These are phyloP conservation scores for Crocodylus rhombifer DNA, from an alignment of 2,797 vertebrate genomes.

Conservation along the genomic window DNA sequence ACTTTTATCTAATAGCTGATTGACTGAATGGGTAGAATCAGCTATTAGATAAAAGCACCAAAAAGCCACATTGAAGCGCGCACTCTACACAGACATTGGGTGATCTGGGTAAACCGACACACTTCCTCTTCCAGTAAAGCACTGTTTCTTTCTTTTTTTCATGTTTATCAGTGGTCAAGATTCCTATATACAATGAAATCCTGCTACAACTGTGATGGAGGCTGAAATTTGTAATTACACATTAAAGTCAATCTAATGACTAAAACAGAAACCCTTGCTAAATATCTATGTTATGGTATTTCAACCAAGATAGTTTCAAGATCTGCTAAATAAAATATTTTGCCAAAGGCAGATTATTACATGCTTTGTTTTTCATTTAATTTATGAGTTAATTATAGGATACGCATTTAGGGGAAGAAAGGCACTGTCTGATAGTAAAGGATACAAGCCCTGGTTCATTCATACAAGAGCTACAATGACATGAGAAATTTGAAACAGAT, in stretches of 20 bases:
- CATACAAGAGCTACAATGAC: background rate
- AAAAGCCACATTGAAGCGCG: too few species aligned
- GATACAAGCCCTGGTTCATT: background rate
- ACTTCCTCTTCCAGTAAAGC: too few species aligned
- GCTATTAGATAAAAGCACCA: too few species aligned
- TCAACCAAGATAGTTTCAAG: background rate
- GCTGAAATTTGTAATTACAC: background rate
- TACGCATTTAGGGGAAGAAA: too few species aligned
- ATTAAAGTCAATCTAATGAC: background rate
- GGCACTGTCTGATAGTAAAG: too few species aligned
- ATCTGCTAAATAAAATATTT: background rate
- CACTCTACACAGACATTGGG: too few species aligned
- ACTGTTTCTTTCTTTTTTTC: too few species aligned
- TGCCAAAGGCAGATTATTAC: background rate
- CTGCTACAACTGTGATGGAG: background rate
- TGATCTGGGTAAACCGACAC: too few species aligned
- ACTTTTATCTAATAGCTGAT: too few species aligned
- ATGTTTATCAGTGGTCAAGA: too few species aligned
- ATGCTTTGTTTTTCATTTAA: background rate
- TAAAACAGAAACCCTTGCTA: background rate
- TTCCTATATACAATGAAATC: background rate
- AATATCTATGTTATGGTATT: background rate
- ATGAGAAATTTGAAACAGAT: background rate
- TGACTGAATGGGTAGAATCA: too few species aligned
- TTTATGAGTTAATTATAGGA: background rate